Base-by-base conservation (phyloP, 2,797 vertebrate species). In the Hoplostethus mediterraneus region DNA sequence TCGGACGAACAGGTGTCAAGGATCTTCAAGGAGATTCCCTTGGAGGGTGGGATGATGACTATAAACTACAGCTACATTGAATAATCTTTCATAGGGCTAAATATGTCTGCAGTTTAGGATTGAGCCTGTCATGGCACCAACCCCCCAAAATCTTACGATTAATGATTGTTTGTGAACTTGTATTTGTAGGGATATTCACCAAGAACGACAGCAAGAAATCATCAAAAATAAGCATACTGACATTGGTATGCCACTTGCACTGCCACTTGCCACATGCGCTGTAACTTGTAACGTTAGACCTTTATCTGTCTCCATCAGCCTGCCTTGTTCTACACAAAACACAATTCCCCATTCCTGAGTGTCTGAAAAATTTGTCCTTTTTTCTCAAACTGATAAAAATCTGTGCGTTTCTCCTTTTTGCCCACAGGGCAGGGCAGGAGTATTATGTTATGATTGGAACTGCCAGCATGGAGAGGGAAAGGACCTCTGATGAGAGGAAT, bases 1-100 rank as follows among this genome's bases (percentile, higher is more conserved):
- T 11, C 5, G 6, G 36, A 31, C 48, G 48, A 72, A 38, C 52
- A 59, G 55, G n/a, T 63, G 47, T 80, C 62, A 81, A 57, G 30
- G 59, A 49, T 28, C 3, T 45, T 4, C 49, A 57, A 55, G 54
- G 49, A n/a, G 25, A 1, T 3, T 63, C n/a, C 12, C n/a, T 38
- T 12, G 6, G 8, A 36, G 45, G 11, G 13, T 12, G 42, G 42
- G 42, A 44, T n/a, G 11, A 44, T 44, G 42, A 13, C 42, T 44
- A 3, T 4, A 44, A 44, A 44, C 10, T 44, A 11, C 6, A n/a
- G 9, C 2, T 36, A 6, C 9, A 33, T 17, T n/a, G 10, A 33
- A 17, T 10, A 33, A 5, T 11, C 12, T 16, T 33, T 28, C 3
- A 63, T 6, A 21, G 25, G 12, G 21, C 38, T 49, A 3, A 16